Conservation (phyloP, 2,797 vertebrate species). For the Poeciliopsis gracilis region DNA sequence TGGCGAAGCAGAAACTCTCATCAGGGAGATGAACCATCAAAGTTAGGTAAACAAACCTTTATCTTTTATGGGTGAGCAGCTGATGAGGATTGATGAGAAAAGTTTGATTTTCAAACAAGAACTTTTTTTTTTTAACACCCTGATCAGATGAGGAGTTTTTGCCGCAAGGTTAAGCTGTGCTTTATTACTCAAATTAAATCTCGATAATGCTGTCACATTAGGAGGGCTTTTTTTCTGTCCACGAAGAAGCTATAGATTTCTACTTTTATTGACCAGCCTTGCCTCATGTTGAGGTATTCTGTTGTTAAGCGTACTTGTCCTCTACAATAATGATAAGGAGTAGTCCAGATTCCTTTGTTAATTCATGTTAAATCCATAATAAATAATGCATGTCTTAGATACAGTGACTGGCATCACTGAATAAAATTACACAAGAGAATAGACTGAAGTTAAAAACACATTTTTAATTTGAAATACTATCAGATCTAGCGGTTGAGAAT, state of each 20-base stretch:
- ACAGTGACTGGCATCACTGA: neutral
- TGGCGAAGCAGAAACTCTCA: constrained; percentile 51
- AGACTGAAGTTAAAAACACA: neutral
- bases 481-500: neutral
- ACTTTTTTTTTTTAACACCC: constrained; percentile 25
- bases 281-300: neutral
- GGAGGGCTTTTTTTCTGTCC: neutral
- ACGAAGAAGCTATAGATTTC: neutral
- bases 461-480: neutral
- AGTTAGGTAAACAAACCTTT: constrained; percentile 71
- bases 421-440: neutral
- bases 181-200: constrained; percentile 1
- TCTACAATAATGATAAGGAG: constrained; percentile 29
- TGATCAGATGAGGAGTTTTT: constrained; percentile 13
- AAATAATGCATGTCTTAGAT: constrained; percentile 44
- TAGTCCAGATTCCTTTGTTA: constrained; percentile 27
- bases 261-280: neutral
- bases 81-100: constrained; percentile 68
- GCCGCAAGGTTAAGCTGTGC: constrained; percentile 15
- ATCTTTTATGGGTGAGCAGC: constrained; percentile 58
- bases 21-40: constrained; percentile 66
- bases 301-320: neutral
- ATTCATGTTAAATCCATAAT: constrained; percentile 33
- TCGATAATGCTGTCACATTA: neutral
- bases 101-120: constrained; percentile 50